These are phyloP conservation scores for Rallus limicola DNA, from an alignment of 2,113 vertebrate species.

Conservation along the genomic window DNA sequence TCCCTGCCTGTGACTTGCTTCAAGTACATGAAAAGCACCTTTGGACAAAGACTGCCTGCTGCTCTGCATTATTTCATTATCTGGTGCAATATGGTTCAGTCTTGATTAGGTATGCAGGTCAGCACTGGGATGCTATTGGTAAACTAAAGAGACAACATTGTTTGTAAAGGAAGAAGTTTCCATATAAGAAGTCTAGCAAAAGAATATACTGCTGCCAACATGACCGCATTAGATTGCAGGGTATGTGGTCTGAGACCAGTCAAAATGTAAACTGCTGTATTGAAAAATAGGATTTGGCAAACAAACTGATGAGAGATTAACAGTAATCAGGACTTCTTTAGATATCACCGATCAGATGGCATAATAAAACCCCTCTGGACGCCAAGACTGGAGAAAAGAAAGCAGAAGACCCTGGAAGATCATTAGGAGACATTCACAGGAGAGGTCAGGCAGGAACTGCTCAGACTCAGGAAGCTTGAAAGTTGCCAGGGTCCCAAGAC, in stretches of 20 bases:
- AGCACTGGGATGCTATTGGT: not conserved
- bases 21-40: not conserved
- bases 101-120: not conserved
- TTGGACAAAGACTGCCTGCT: not conserved
- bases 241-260: not conserved
- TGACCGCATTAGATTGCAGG: not conserved
- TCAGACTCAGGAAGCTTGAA: not conserved
- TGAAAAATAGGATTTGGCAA: not conserved
- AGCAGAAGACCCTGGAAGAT: not conserved
- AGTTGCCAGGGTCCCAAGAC: not conserved
- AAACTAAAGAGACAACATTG: not conserved
- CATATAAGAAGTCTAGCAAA: not conserved
- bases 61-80: not conserved
- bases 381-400: not conserved
- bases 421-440: not conserved
- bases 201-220: not conserved
- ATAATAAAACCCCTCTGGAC: not conserved
- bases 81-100: not conserved
- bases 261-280: not conserved
- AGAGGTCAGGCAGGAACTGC: not conserved
- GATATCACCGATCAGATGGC: not conserved
- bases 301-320: not conserved
- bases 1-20: not conserved
- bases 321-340: not conserved
- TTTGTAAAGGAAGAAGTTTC: not conserved